A percentile compares a stretch with the other conserved stretches of the same genome.
Evolutionary conservation across 2,888 invertebrate genomes (phyloP).

Genomic region (Girardia tigrina): DNA sequence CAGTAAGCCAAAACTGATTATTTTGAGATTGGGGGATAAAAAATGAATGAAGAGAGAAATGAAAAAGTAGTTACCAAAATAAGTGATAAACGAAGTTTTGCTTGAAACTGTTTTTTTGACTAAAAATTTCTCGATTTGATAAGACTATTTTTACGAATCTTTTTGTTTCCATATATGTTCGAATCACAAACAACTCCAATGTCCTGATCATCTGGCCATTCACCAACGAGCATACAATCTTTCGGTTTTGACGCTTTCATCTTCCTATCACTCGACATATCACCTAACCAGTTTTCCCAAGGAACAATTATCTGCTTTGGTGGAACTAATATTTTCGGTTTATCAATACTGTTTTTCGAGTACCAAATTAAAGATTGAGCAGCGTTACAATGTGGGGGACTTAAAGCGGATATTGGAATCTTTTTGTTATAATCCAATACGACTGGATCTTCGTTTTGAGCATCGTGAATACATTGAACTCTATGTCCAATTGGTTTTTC

Average conservation of each 20-base stretch:
- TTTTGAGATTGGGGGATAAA: not conserved
- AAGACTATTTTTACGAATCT: constrained; percentile 2
- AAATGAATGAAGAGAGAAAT: not conserved
- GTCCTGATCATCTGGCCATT: constrained; percentile 2
- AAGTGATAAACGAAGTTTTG: not conserved
- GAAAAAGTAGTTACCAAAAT: not conserved
- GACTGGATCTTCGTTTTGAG: constrained; percentile 27
- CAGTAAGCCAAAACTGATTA: not conserved
- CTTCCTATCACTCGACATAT: constrained; percentile 28
- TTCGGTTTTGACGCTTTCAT: not conserved
- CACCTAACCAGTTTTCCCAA: constrained; percentile 32
- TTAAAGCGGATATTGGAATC: constrained; percentile 33
- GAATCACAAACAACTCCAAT: constrained; percentile 25
- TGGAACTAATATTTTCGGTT: constrained; percentile 34
- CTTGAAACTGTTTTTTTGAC: not conserved
- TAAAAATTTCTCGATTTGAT: not conserved
- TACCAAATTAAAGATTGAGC: constrained; percentile 36
- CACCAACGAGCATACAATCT: constrained; percentile 28
- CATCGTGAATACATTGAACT: constrained; percentile 26
- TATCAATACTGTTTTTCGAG: constrained; percentile 16
- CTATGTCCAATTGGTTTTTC: constrained; percentile 28
- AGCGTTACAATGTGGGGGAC: constrained; percentile 34
- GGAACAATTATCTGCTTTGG: constrained; percentile 32
- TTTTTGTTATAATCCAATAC: constrained; percentile 27
- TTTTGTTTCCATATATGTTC: not conserved